Evolutionary conservation across 1,140 invertebrate genomes (phyloP).

Genomic region (Diabrotica undecimpunctata): DNA sequence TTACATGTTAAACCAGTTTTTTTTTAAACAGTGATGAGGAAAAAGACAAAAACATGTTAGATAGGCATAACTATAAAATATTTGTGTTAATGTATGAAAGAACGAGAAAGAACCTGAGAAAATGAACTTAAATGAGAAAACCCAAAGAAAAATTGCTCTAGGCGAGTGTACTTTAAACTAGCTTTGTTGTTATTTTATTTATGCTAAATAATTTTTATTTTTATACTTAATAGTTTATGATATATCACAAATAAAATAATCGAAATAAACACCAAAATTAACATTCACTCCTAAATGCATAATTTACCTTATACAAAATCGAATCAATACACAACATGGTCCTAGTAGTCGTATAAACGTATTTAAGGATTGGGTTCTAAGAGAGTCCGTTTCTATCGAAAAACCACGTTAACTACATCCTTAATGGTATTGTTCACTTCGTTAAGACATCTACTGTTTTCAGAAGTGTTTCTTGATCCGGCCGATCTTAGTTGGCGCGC

Average conservation of each 20-base stretch:
- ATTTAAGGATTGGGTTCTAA: constrained; percentile 14
- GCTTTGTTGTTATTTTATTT: no score
- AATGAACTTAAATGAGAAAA: no score
- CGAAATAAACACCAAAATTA: constrained; percentile 6
- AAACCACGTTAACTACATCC: constrained; percentile 76
- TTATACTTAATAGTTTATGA: no score
- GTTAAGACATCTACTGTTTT: constrained; percentile 63
- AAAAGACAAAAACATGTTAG: no score
- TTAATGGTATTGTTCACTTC: constrained; percentile 78
- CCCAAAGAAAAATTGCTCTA: no score
- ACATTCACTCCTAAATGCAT: constrained; percentile 23
- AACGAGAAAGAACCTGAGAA: no score
- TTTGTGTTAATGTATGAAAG: no score
- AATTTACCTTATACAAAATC: constrained; percentile 23
- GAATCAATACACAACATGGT: constrained; percentile 28
- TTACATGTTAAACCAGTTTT: no score
- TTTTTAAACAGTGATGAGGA: no score
- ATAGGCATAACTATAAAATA: no score
- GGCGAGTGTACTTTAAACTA: no score
- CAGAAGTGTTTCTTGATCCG: constrained; percentile 65
- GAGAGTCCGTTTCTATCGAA: constrained; percentile 59
- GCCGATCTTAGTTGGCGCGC: constrained; percentile 70
- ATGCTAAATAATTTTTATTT: no score
- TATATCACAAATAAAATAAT: constrained; percentile 4
- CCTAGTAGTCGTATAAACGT: constrained; percentile 34